A percentile compares a stretch with the other conserved stretches of the same genome.
These are phyloP conservation scores for Chelidonichthys spinosus DNA, from an alignment of 2,797 vertebrate genomes.

Conservation along the genomic window DNA sequence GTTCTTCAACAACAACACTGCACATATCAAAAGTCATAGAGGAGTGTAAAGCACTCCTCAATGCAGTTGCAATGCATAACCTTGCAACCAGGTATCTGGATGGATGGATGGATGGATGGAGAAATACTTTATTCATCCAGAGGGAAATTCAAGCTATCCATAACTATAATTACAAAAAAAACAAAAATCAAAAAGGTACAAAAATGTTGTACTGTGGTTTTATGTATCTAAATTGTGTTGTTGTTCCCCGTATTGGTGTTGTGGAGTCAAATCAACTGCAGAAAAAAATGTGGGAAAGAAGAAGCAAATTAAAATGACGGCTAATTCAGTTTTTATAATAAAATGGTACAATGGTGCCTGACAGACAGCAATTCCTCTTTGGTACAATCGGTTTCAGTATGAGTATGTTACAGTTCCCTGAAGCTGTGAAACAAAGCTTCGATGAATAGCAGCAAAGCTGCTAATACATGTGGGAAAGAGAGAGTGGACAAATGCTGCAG, in stretches of 20 bases:
- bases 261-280: too few relatives aligned
- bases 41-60: too few relatives aligned
- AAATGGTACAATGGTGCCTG: background rate
- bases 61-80: background rate
- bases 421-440: conserved; percentile 38
- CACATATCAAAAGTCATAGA: too few relatives aligned
- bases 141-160: too few relatives aligned
- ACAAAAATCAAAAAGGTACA: background rate
- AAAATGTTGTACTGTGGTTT: too few relatives aligned
- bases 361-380: background rate
- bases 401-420: background rate
- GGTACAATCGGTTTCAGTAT: conserved; percentile 34
- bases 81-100: background rate
- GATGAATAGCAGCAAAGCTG: conserved; percentile 32
- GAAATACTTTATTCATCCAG: too few relatives aligned
- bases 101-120: too few relatives aligned
- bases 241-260: too few relatives aligned
- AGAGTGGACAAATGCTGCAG: conserved; percentile 6
- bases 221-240: too few relatives aligned
- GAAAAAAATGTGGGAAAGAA: background rate
- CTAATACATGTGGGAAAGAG: conserved; percentile 60
- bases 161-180: background rate
- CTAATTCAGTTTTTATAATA: conserved; percentile 12
- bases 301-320: background rate
- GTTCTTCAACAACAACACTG: too few relatives aligned